Base-by-base conservation (phyloP, 2,888 invertebrate species). In the Plebejus melissa region DNA sequence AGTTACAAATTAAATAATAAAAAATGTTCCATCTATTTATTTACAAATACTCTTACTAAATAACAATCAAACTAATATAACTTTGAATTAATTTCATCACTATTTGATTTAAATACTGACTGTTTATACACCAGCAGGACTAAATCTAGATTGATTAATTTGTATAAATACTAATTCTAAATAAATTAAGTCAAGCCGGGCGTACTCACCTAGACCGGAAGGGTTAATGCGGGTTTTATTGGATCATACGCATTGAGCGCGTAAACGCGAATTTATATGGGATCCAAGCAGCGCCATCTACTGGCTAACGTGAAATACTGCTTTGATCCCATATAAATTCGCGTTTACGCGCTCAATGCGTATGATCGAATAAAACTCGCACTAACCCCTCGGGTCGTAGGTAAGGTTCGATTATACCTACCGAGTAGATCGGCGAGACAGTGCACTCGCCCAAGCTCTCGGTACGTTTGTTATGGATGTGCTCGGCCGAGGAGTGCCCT, bases 21-120 rank as follows among this genome's bases (percentile, higher is more conserved):
- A 83, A 83, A 83, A 90, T 89, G 89, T 88, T 90, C 86, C 86
- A 87, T 91, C 90, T 92, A 93, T 87, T 90, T 93, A 93, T 93
- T 90, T 93, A 93, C 93, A 93, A 87, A 87, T 93, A 93, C 93
- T 88, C 90, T 92, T 93, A 93, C 93, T 93, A 93, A 93, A 93
- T 93, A 93, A 93, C 93, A 93, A 92, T 88, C 87, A 90, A 88
- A 89, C 85, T 91, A 90, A 89, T 81, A 86, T 91, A 91, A 90
- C 78, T 78, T 89, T 88, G 87, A 77, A 78, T 79, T 79, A 77
- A 77, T 79, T 78, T 78, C 85, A 88, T 86, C 86, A 76, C 60
- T 86, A 85, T 86, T 87, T 85, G 83, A 83, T 87, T 89, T 90
- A 87, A 90, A 91, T 91, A 91, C 91, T 91, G 91, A 90, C 90